Percentiles rank a stretch among this genome's conserved stretches.
These are phyloP conservation scores for Drosophila kohkoa DNA, from an alignment of 1,140 invertebrate species.

Conservation along the genomic window DNA sequence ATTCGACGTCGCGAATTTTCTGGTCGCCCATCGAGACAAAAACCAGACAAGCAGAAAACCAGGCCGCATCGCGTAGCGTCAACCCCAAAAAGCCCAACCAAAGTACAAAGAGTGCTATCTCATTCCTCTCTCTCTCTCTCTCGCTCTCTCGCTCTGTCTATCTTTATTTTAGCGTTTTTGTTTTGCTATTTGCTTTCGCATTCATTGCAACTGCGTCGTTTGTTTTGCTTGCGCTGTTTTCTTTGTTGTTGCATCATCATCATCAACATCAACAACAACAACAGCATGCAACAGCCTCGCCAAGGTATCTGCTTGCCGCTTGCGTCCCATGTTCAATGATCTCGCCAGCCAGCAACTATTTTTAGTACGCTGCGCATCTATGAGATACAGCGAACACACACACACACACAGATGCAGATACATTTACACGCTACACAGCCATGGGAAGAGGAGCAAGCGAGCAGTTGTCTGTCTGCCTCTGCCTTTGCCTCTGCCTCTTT, in stretches of 20 bases:
- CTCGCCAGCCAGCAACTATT: constrained; percentile 55
- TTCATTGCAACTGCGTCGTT: constrained; percentile 64
- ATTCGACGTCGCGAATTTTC: constrained; percentile 65
- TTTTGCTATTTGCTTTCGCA: constrained; percentile 71
- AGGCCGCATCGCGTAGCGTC: constrained; percentile 28
- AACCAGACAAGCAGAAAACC: constrained; percentile 53
- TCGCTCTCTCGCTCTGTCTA: constrained; percentile 7
- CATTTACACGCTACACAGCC: neutral
- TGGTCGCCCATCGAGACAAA: constrained; percentile 48
- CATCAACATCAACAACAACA: constrained; percentile 9
- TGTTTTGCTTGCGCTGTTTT: constrained; percentile 25
- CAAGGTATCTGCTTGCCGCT: constrained; percentile 30
- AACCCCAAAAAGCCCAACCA: constrained; percentile 15
- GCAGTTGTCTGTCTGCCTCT: constrained; percentile 8
- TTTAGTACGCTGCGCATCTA: constrained; percentile 60
- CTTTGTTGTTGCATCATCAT: constrained; percentile 73
- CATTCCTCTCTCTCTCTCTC: neutral
- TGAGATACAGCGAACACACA: constrained; percentile 17
- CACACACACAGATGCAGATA: constrained; percentile 2
- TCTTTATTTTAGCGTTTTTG: constrained; percentile 51
- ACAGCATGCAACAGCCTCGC: constrained; percentile 55
- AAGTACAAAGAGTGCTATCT: neutral
- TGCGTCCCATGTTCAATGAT: constrained; percentile 35
- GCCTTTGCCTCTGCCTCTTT: constrained; percentile 6
- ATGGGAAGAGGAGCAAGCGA: constrained; percentile 1